Conservation (phyloP, 2,113 vertebrate genomes). For the Pipa parva region DNA sequence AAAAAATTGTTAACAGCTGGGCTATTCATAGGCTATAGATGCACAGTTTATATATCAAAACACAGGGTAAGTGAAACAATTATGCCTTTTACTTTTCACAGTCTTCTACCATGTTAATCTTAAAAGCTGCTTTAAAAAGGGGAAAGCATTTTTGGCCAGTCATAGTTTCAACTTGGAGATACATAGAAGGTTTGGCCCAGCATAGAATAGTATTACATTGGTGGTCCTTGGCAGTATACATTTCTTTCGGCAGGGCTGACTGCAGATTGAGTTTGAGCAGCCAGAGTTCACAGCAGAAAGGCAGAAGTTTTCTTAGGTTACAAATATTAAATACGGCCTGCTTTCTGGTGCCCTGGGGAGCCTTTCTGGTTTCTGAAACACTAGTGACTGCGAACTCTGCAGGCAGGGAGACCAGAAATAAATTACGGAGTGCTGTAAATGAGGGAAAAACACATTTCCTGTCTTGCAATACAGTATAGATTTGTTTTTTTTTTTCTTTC, state of each 20-base stretch:
- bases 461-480: slow-evolving; percentile 33
- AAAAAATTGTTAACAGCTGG: slow-evolving; percentile 89
- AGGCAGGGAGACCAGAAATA: slow-evolving; percentile 25
- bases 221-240: slow-evolving; percentile 47
- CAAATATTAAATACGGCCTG: slow-evolving; percentile 28
- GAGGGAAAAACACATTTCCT: slow-evolving; percentile 34
- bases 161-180: slow-evolving; percentile 49
- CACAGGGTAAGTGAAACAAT: slow-evolving; percentile 85
- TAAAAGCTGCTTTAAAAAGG: slow-evolving; percentile 58
- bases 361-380: slow-evolving; percentile 34
- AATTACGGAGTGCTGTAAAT: slow-evolving; percentile 36
- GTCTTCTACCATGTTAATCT: slow-evolving; percentile 67
- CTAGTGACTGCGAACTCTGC: slow-evolving; percentile 20
- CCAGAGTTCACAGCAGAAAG: slow-evolving; percentile 23
- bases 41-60: slow-evolving; percentile 83
- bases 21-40: slow-evolving; percentile 71
- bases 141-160: slow-evolving; percentile 29
- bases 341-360: slow-evolving; percentile 21
- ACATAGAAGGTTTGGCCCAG: slow-evolving; percentile 32
- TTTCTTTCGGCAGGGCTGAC: slow-evolving; percentile 4
- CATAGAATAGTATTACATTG: slow-evolving; percentile 42
- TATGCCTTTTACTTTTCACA: slow-evolving; percentile 78
- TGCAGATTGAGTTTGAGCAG: slow-evolving; percentile 15
- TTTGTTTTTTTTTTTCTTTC: slow-evolving; percentile 30
- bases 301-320: slow-evolving; percentile 31